A percentile compares a stretch with the other conserved stretches of the same genome.
phyloP scores from a whole-genome alignment of 1,140 invertebrate species.

The Nasonia vitripennis region DNA sequence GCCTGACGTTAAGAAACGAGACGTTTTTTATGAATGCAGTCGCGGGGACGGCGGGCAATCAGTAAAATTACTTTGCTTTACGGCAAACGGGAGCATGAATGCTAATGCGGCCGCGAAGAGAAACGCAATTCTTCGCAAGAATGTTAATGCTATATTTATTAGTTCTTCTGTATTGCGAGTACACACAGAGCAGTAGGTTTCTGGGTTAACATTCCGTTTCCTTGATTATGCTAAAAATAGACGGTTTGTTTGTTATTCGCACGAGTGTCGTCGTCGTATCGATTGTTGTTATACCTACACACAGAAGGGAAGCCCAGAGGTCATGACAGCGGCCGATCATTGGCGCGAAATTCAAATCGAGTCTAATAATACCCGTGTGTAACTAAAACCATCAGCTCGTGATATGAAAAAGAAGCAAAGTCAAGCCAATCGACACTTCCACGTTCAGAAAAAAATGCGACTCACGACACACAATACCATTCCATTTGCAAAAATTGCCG shows the following conservation, averaged over 20 bases:
- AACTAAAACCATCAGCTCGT: background rate
- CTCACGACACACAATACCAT: background rate
- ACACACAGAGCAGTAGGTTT: too few species aligned
- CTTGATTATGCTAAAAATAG: too few species aligned
- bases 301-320: background rate
- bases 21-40: background rate
- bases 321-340: background rate
- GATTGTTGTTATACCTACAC: too few species aligned
- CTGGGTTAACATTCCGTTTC: background rate
- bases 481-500: background rate
- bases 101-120: background rate
- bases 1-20: background rate
- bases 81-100: background rate
- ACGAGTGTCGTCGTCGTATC: too few species aligned
- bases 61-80: background rate
- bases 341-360: background rate
- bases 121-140: background rate
- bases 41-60: background rate
- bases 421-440: background rate
- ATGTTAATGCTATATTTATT: background rate
- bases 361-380: background rate
- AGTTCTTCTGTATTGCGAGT: background rate
- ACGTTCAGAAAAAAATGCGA: background rate
- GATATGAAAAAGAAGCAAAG: background rate
- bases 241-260: too few species aligned